Evolutionary conservation across 1,140 invertebrate species (phyloP).

Genomic region (Drosophila navojoa): DNA sequence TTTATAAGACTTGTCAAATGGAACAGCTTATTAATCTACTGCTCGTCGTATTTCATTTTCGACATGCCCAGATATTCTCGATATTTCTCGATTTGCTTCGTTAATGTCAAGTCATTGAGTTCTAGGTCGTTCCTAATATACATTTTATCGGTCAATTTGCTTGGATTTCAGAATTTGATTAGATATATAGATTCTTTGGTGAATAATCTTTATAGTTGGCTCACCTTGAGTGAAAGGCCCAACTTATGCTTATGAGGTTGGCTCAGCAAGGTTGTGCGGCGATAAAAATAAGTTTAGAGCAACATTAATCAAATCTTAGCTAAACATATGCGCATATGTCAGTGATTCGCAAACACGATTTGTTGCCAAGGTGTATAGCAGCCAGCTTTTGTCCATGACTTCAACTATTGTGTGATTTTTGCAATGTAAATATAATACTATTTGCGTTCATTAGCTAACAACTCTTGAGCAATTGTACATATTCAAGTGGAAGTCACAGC

Average conservation of each 20-base stretch:
- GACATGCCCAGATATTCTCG: no score
- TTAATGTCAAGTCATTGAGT: slow-evolving; percentile 17
- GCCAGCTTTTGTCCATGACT: neutral
- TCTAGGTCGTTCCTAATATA: slow-evolving; percentile 16
- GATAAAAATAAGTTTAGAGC: neutral
- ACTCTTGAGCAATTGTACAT: slow-evolving; percentile 8
- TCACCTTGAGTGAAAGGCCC: slow-evolving; percentile 1
- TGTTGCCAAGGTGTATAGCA: neutral
- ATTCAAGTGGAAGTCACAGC: neutral
- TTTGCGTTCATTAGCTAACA: neutral
- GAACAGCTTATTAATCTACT: no score
- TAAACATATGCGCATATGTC: slow-evolving; percentile 2
- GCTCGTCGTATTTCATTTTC: no score
- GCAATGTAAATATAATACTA: neutral
- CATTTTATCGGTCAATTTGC: slow-evolving; percentile 17
- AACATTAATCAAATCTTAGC: slow-evolving; percentile 5
- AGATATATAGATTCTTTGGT: slow-evolving; percentile 1
- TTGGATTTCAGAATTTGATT: slow-evolving; percentile 4
- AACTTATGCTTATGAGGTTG: neutral
- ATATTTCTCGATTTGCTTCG: no score
- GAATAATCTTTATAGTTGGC: neutral
- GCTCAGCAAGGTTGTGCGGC: neutral
- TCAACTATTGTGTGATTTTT: neutral
- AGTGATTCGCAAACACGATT: neutral
- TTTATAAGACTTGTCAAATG: no score